Evolutionary conservation across 1,140 invertebrate genomes (phyloP).

Genomic region (Vanessa tameamea): DNA sequence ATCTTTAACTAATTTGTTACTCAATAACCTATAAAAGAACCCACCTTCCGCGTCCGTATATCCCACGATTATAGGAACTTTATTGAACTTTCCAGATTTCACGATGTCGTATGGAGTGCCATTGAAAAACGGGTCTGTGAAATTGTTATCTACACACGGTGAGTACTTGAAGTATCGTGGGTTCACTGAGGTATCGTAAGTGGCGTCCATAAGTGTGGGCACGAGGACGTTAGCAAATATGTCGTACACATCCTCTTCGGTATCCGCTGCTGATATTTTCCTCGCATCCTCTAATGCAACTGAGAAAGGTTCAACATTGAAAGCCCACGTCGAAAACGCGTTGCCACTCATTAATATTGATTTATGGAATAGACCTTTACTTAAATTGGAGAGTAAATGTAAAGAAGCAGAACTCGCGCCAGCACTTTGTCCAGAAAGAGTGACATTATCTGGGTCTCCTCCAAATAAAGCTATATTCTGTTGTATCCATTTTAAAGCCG

Average conservation of each 20-base stretch:
- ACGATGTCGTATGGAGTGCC: slow-evolving; percentile 61
- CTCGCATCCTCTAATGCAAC: slow-evolving; percentile 51
- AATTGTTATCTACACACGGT: slow-evolving; percentile 63
- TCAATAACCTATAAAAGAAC: slow-evolving; percentile 58
- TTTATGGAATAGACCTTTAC: slow-evolving; percentile 50
- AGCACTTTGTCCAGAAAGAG: slow-evolving; percentile 77
- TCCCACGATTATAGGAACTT: slow-evolving; percentile 65
- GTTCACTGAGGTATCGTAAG: slow-evolving; percentile 52
- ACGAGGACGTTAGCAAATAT: slow-evolving; percentile 50
- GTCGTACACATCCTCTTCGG: slow-evolving; percentile 54
- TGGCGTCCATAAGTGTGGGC: slow-evolving; percentile 43
- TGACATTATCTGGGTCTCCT: slow-evolving; percentile 77
- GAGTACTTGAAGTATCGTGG: slow-evolving; percentile 63
- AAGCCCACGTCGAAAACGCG: slow-evolving; percentile 65
- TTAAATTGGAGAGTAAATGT: slow-evolving; percentile 60
- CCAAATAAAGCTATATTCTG: slow-evolving; percentile 75
- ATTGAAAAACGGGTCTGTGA: slow-evolving; percentile 57
- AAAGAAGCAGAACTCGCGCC: slow-evolving; percentile 66
- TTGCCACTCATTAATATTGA: slow-evolving; percentile 58
- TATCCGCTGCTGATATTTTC: slow-evolving; percentile 49
- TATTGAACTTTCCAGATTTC: slow-evolving; percentile 59
- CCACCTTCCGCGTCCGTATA: slow-evolving; percentile 59
- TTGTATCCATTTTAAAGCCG: slow-evolving; percentile 68
- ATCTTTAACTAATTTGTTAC: slow-evolving; percentile 47
- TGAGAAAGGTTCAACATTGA: slow-evolving; percentile 54